phyloP scores from a whole-genome alignment of 2,797 vertebrate species.

The Tokudaia muenninki region DNA sequence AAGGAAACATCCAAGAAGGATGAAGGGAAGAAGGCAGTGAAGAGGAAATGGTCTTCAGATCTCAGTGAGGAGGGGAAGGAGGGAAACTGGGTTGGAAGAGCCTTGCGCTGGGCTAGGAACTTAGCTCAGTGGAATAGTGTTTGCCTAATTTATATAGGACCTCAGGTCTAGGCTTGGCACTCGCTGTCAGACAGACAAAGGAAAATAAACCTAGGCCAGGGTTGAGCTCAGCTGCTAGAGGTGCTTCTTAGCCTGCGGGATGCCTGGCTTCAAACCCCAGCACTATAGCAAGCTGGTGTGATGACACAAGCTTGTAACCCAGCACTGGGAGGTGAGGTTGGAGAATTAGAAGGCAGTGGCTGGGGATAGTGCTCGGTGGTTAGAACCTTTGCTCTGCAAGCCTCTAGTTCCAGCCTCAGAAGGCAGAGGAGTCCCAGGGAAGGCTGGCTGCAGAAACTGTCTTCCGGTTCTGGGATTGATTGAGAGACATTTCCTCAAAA shows the following conservation, averaged over 20 bases:
- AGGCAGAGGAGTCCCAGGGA: not conserved
- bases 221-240: not conserved
- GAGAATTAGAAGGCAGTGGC: not conserved
- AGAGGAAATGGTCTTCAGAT: not conserved
- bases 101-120: not conserved
- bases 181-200: not conserved
- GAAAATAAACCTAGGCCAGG: not conserved
- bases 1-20: not conserved
- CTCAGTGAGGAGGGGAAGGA: not conserved
- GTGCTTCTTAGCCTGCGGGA: not conserved
- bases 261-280: not conserved
- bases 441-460: not conserved
- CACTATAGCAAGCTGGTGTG: not conserved
- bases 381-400: not conserved
- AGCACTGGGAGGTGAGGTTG: not conserved
- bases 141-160: not conserved
- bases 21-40: not conserved
- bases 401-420: not conserved
- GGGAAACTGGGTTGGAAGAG: not conserved
- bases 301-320: not conserved
- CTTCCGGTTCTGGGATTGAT: not conserved
- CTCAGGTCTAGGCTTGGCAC: not conserved
- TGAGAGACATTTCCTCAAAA: not conserved
- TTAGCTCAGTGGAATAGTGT: not conserved
- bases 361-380: not conserved